Conservation (phyloP, 2,113 vertebrate species). For the Mystacornis crossleyi region DNA sequence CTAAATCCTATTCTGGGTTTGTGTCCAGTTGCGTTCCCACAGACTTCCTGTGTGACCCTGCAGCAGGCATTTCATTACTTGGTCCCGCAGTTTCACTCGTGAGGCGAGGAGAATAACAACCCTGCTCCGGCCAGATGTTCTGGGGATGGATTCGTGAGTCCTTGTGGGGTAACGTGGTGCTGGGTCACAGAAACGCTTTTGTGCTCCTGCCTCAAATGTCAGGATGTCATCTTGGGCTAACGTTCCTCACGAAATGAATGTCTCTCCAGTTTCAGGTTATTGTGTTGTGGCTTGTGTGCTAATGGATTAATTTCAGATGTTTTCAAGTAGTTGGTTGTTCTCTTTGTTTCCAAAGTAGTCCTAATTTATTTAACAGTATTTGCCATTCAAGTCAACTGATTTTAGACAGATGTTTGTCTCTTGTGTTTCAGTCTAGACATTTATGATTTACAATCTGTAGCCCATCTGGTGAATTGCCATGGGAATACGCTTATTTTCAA, state of each 20-base stretch:
- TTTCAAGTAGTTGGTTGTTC: constrained; percentile 18
- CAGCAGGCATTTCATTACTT: background rate
- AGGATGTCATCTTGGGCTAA: background rate
- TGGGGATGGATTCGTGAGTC: background rate
- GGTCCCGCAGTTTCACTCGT: background rate
- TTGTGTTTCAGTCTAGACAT: constrained; percentile 67
- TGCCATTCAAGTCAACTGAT: constrained; percentile 64
- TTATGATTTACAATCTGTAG: constrained; percentile 62
- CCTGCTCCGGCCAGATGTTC: constrained; percentile 21
- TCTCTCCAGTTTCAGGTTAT: constrained; percentile 21
- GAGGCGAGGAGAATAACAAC: background rate
- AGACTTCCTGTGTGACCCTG: constrained; percentile 22
- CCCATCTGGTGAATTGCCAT: constrained; percentile 66
- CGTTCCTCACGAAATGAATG: background rate
- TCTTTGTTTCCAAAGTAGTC: constrained; percentile 39
- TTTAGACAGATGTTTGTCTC: constrained; percentile 73
- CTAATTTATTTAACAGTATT: constrained; percentile 70
- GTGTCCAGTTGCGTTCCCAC: constrained; percentile 5
- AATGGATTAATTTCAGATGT: constrained; percentile 62
- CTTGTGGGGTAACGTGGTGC: background rate
- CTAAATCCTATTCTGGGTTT: background rate
- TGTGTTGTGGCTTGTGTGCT: constrained; percentile 31
- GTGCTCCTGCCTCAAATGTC: background rate
- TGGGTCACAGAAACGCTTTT: background rate
- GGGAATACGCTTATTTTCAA: constrained; percentile 62